These are phyloP conservation scores for Tetramorium bicarinatum DNA, from an alignment of 2,888 invertebrate species.

Conservation along the genomic window DNA sequence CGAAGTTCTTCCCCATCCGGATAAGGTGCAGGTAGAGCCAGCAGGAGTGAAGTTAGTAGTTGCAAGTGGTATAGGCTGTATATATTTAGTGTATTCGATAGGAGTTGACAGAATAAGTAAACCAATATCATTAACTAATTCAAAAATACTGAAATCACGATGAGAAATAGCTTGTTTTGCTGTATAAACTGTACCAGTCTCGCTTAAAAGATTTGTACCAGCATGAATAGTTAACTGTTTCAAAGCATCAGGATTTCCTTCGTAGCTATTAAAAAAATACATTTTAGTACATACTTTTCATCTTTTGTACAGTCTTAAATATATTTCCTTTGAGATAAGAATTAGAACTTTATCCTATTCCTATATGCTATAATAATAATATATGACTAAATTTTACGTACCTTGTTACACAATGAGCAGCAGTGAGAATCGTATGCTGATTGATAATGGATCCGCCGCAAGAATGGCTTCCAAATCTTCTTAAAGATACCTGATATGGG, in stretches of 20 bases:
- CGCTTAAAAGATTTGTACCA: constrained; percentile 63
- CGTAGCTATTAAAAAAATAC: not conserved
- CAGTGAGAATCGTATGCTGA: constrained; percentile 87
- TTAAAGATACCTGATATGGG: constrained; percentile 88
- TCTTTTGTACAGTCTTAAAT: not conserved
- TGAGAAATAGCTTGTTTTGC: constrained; percentile 60
- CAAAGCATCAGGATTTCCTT: fast-evolving
- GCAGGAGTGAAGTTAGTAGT: constrained; percentile 51
- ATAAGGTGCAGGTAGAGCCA: constrained; percentile 67
- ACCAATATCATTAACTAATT: constrained; percentile 77
- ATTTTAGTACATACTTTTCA: not conserved
- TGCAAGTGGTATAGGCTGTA: constrained; percentile 75
- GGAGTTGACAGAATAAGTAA: constrained; percentile 73
- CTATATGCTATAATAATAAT: not conserved
- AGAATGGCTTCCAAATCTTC: constrained; percentile 86
- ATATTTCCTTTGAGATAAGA: not conserved
- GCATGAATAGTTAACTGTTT: constrained; percentile 34
- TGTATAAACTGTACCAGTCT: constrained; percentile 43
- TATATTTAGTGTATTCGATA: constrained; percentile 72
- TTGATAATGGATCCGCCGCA: constrained; percentile 88
- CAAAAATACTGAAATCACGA: constrained; percentile 35
- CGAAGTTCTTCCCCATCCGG: constrained; percentile 79
- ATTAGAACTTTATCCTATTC: not conserved
- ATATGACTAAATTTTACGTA: constrained; percentile 69
- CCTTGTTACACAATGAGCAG: constrained; percentile 88